phyloP scores from a whole-genome alignment of 37 sponge, comb jelly and placozoan genomes.

The Amphimedon queenslandica region DNA sequence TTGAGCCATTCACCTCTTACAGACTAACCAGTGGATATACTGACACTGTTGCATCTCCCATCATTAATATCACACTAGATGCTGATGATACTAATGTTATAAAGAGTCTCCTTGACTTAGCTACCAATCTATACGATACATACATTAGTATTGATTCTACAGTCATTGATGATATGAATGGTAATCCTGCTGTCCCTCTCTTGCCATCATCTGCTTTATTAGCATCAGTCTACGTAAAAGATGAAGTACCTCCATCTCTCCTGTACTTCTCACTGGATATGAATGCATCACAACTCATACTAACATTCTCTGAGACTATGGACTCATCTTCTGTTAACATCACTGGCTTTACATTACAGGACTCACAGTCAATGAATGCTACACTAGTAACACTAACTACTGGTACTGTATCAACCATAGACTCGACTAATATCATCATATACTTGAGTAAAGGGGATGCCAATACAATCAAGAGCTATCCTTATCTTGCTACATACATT shows the following conservation, averaged over 20 bases:
- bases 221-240: constrained; percentile 34
- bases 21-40: constrained; percentile 46
- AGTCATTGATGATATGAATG: constrained; percentile 59
- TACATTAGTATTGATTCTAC: constrained; percentile 32
- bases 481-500: constrained; percentile 53
- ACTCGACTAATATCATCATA: constrained; percentile 45
- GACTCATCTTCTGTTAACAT: constrained; percentile 51
- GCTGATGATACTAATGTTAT: constrained; percentile 50
- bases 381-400: constrained; percentile 17
- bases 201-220: constrained; percentile 30
- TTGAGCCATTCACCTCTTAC: constrained; percentile 18
- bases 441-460: constrained; percentile 52
- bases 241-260: constrained; percentile 34
- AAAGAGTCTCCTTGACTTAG: constrained; percentile 38
- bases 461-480: constrained; percentile 53
- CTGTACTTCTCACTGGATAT: constrained; percentile 55
- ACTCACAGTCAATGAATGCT: constrained; percentile 13
- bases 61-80: constrained; percentile 40
- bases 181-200: constrained; percentile 18
- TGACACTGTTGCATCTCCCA: constrained; percentile 1
- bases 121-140: constrained; percentile 29
- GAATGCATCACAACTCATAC: constrained; percentile 55
- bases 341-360: constrained; percentile 32
- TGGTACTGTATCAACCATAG: constrained; percentile 13
- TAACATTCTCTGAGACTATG: constrained; percentile 80